These are phyloP conservation scores for Danio kyathit DNA, from an alignment of 2,797 vertebrate genomes.

Conservation along the genomic window DNA sequence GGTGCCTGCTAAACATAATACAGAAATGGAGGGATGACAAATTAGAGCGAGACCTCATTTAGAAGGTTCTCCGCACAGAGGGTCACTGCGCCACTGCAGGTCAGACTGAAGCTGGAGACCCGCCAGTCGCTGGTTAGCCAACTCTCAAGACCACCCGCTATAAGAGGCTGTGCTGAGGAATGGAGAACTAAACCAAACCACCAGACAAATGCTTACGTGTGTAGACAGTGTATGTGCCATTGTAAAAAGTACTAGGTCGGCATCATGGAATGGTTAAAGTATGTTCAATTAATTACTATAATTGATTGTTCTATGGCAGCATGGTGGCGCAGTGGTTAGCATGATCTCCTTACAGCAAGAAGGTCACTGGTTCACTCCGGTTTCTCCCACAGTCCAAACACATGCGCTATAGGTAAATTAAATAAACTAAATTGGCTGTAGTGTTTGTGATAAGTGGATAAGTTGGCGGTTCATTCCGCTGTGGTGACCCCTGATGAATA, in stretches of 20 bases:
- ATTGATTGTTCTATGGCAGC: no score
- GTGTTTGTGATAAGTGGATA: no score
- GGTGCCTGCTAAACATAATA: constrained; percentile 49
- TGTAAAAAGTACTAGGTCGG: neutral
- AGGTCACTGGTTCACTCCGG: no score
- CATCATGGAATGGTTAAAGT: neutral
- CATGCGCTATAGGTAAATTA: no score
- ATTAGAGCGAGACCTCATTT: constrained; percentile 42
- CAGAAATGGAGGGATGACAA: constrained; percentile 41
- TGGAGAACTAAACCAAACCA: neutral
- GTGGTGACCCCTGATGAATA: no score
- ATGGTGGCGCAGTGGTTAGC: no score
- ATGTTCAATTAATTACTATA: no score
- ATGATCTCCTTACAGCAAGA: no score
- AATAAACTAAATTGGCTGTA: no score
- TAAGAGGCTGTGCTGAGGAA: neutral
- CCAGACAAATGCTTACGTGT: neutral
- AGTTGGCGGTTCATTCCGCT: no score
- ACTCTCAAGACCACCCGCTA: constrained; percentile 18
- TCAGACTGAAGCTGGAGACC: constrained; percentile 1
- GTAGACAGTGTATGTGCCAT: neutral
- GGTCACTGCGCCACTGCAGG: neutral
- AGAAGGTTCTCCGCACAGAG: neutral
- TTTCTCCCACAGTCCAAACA: no score
- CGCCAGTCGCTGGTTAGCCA: constrained; percentile 30